phyloP scores from a whole-genome alignment of 2,888 invertebrate species.

The Bibio marci region DNA sequence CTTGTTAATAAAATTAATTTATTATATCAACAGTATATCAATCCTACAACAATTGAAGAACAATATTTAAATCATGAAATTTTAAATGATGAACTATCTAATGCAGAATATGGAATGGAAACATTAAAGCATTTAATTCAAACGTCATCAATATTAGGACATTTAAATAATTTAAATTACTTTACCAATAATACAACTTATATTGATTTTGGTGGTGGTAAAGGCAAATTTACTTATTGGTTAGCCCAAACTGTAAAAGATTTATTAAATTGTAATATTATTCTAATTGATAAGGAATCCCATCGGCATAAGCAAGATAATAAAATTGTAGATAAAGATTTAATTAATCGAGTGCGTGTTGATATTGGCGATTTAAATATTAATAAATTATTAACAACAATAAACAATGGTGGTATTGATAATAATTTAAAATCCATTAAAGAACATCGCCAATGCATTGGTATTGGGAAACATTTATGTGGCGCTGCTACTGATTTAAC shows the following conservation, averaged over 20 bases:
- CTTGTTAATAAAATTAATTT: constrained; percentile 30
- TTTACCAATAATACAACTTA: constrained; percentile 47
- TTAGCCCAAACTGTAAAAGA: constrained; percentile 41
- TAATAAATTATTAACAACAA: constrained; percentile 33
- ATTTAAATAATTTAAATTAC: constrained; percentile 42
- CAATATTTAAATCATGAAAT: constrained; percentile 28
- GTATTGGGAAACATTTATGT: constrained; percentile 76
- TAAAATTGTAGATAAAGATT: constrained; percentile 32
- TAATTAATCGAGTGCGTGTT: constrained; percentile 49
- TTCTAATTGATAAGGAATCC: constrained; percentile 64
- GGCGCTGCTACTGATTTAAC: constrained; percentile 75
- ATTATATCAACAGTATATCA: constrained; percentile 23
- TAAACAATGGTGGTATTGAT: constrained; percentile 8
- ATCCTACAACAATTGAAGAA: constrained; percentile 23
- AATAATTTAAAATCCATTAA: constrained; percentile 11
- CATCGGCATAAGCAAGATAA: constrained; percentile 69
- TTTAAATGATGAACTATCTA: constrained; percentile 32
- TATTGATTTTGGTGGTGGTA: constrained; percentile 82
- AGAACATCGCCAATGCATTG: constrained; percentile 40
- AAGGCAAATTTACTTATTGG: constrained; percentile 70
- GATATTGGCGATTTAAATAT: constrained; percentile 67
- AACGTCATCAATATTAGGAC: constrained; percentile 56
- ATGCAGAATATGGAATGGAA: constrained; percentile 39
- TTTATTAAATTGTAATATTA: constrained; percentile 32
- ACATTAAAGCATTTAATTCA: constrained; percentile 61